Evolutionary conservation across 2,797 vertebrate species (phyloP), one percentile per base, ranked within the genome.

Genomic region (Epinephelus coioides): DNA sequence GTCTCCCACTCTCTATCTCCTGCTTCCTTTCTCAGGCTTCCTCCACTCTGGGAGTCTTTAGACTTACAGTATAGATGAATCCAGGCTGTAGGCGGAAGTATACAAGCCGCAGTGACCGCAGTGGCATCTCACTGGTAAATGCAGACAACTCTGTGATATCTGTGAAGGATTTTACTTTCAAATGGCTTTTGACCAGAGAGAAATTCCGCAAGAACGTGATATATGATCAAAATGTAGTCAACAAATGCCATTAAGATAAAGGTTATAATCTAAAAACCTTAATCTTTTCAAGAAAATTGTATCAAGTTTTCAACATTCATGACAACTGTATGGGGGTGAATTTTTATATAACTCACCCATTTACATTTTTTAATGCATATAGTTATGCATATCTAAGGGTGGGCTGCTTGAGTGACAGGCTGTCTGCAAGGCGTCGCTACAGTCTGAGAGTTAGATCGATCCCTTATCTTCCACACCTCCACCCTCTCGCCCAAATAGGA

Each of bases 1-100:
- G 63, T 77, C 51, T 73, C 40, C 49, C 53, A 67, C 62, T 73
- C 63, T 54, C 44, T 70, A 9, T 53, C 60, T 65, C 17, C 60
- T 64, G 23, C 55, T 47, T 74, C 38, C 53, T 60, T 60, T 76
- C 46, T 66, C 12, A 23, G 4, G 17, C 38, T 44, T 21, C 59
- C 40, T 72, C 6, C 54, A 44, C 49, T 55, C 44, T 30, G 17
- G 18, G 27, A 38, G 34, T 55, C 6, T 76, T 53, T 12, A 59
- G 19, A 57, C 38, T 53, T 15, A 6, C 2, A 40, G 8, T 61
- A 2, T 9, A 68, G 50, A 69, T 2, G 4, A 69, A 59, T 69
- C 8, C 1, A 0, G 8, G 2, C 38, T 63, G 19, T 72, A 21
- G 11, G 18, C 12, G 0, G 13, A 67, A 30, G 50, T 56, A 50